A percentile compares a stretch with the other conserved stretches of the same genome.
These are phyloP conservation scores for Melanocharis versteri DNA, from an alignment of 2,113 vertebrate genomes.

Conservation along the genomic window DNA sequence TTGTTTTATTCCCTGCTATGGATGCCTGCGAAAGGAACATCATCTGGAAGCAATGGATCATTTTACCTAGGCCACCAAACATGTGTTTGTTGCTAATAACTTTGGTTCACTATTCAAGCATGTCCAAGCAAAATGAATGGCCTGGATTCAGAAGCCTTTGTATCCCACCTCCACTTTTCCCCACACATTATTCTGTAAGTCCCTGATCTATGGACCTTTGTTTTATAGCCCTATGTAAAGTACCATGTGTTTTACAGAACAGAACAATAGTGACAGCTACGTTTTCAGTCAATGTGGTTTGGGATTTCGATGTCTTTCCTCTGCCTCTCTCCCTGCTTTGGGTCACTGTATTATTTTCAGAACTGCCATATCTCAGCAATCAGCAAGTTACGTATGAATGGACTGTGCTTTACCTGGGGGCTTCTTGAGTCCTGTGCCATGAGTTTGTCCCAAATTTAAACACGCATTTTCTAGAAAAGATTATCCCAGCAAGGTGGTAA, in stretches of 20 bases:
- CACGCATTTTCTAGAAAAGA: neutral
- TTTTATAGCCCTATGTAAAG: conserved; percentile 10
- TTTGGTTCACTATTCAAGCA: neutral
- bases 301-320: neutral
- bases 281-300: conserved; percentile 3
- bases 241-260: conserved; percentile 24
- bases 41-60: conserved; percentile 14
- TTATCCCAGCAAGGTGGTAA: neutral
- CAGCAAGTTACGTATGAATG: neutral
- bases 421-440: neutral
- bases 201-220: neutral
- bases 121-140: neutral
- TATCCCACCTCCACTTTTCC: neutral
- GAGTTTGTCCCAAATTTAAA: neutral
- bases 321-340: neutral
- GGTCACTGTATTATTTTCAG: neutral
- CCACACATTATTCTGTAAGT: neutral
- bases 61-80: conserved; percentile 41
- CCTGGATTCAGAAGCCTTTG: conserved; percentile 18
- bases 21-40: neutral
- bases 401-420: neutral
- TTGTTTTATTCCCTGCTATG: neutral
- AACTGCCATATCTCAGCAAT: neutral
- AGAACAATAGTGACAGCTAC: conserved; percentile 8
- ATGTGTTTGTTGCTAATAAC: conserved; percentile 18